A percentile compares a stretch with the other conserved stretches of the same genome.
These are phyloP conservation scores for Eucera pruinosa DNA, from an alignment of 2,888 invertebrate genomes.

Conservation along the genomic window DNA sequence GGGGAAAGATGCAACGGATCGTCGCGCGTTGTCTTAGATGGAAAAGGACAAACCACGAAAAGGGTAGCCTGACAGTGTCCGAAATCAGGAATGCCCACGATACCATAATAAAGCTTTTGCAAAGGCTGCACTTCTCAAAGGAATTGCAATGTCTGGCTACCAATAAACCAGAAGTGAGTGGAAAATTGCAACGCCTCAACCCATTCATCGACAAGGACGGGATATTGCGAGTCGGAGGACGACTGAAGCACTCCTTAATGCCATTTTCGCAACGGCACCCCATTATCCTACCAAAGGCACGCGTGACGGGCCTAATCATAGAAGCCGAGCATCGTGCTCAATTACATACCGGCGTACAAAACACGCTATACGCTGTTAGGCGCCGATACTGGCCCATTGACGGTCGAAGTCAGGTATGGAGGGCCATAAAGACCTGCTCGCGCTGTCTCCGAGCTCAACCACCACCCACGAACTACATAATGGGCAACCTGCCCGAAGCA, in stretches of 20 bases:
- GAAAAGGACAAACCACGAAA: neutral
- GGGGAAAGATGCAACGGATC: neutral
- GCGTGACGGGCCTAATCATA: neutral
- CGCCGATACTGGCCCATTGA: neutral
- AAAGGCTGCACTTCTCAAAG: neutral
- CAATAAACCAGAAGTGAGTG: neutral
- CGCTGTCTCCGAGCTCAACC: neutral
- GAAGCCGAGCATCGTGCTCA: neutral
- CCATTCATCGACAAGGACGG: neutral
- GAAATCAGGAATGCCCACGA: neutral
- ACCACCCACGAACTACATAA: too few species aligned
- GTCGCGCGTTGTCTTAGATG: too few species aligned
- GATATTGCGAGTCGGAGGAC: neutral
- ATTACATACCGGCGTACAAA: neutral
- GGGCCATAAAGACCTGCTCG: neutral
- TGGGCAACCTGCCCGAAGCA: neutral
- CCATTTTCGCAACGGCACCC: neutral
- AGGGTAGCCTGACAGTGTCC: neutral
- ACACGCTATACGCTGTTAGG: neutral
- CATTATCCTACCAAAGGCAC: neutral
- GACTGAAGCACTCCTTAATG: neutral
- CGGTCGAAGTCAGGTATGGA: neutral
- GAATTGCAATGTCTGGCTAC: neutral
- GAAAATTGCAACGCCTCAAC: neutral
- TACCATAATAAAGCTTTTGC: neutral